A percentile compares a stretch with the other conserved stretches of the same genome.
Conservation (phyloP, 1,140 invertebrate species). For the Aphelenchoides avenae region DNA sequence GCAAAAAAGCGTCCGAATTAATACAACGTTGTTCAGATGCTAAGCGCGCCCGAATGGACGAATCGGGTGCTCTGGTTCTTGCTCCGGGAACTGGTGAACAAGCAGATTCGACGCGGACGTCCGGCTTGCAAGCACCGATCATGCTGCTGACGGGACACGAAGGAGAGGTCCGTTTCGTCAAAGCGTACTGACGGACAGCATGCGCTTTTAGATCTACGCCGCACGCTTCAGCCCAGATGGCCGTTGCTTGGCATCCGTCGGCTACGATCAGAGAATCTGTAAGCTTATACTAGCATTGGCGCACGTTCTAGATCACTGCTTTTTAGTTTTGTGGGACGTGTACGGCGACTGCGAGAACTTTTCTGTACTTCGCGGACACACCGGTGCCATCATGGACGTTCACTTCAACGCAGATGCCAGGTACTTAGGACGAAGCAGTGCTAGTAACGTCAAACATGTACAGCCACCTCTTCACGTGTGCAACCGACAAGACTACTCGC, state of each 20-base stretch:
- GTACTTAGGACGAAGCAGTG: slow-evolving; percentile 49
- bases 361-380: slow-evolving; percentile 81
- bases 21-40: slow-evolving; percentile 9
- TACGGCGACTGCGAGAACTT: slow-evolving; percentile 98
- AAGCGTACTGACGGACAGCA: no score
- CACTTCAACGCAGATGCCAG: slow-evolving; percentile 87
- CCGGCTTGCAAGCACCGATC: slow-evolving; percentile 72
- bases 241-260: slow-evolving; percentile 82
- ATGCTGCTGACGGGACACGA: slow-evolving; percentile 95
- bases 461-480: slow-evolving; percentile 78
- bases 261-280: slow-evolving; percentile 96
- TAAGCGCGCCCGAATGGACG: slow-evolving; percentile 20
- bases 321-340: slow-evolving; percentile 88
- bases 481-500: slow-evolving; percentile 88
- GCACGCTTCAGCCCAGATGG: slow-evolving; percentile 93
- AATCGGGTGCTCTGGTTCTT: not conserved
- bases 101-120: slow-evolving; percentile 11
- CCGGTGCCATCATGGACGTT: slow-evolving; percentile 90
- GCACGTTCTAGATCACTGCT: slow-evolving; percentile 15
- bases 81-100: no score
- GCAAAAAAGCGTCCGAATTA: not conserved
- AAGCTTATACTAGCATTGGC: slow-evolving; percentile 62
- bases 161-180: no score
- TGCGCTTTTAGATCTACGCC: slow-evolving; percentile 83
- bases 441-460: slow-evolving; percentile 41